Evolutionary conservation across 53 echinoderm and acorn worm species (phyloP), one percentile per base, ranked within the genome.

Genomic region (Hippasteria phrygiana): DNA sequence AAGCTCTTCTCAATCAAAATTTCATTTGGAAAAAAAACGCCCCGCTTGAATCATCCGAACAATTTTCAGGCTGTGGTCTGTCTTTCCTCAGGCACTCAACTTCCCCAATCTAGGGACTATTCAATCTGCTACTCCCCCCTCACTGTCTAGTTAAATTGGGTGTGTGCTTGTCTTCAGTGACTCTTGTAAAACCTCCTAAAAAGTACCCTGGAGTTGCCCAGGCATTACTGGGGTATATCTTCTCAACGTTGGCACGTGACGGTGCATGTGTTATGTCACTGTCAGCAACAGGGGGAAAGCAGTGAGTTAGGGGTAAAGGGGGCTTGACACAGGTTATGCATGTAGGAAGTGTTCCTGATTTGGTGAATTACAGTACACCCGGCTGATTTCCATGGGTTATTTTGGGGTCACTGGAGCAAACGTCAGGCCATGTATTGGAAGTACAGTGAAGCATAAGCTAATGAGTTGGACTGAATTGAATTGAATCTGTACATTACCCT

Each of bases 201-300:
- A n/a, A n/a, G n/a, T n/a, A n/a, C n/a, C n/a, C n/a, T 32, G 32
- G 31, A 13, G 50, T 50, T 53, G 47, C 26, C 29, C 31, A 67
- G 0, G 50, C 76, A 34, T 4, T n/a, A n/a, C n/a, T n/a, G 50
- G 34, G 7, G 76, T 29, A 16, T 34, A 13, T 31, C 75, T 48
- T 50, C 17, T 32, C 76, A 34, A 13, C 22, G 24, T 17, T 53
- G 53, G 35, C 76, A 54, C 29, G 59, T 17, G 22, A 59, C n/a
- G 22, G 18, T 48, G 76, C 50, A 50, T 50, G 76, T 29, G 5
- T 53, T 76, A 28, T 48, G 53, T 76, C 76, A 76, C 48, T 27
- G 76, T 53, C 76, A 31, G 41, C 1, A 34, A 32, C 17, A 43
- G 1, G 36, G 33, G 16, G 29, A 33, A 17, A 32, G 50, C 31